A percentile compares a stretch with the other conserved stretches of the same genome.
Conservation (phyloP, 2,888 invertebrate genomes). For the Nysson spinosus region DNA sequence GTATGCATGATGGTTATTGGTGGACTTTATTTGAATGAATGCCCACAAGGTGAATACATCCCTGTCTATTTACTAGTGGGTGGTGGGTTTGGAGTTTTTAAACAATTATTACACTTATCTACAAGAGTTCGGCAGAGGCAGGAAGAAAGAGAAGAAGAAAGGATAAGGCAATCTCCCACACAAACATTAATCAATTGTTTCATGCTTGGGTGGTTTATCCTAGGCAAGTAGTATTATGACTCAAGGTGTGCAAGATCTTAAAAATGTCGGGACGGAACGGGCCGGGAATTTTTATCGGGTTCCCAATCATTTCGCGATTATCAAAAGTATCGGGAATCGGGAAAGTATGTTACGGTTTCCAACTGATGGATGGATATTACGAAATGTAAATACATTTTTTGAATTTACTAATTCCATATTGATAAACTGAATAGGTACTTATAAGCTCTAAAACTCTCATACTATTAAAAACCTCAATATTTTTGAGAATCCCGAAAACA, state of each 20-base stretch:
- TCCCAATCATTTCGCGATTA: neutral
- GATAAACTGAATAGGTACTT: no score
- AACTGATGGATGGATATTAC: no score
- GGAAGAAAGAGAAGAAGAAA: conserved; percentile 80
- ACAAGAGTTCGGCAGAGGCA: conserved; percentile 79
- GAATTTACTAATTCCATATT: no score
- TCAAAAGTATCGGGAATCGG: no score
- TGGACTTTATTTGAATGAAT: conserved; percentile 82
- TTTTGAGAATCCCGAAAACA: no score
- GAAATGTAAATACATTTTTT: no score
- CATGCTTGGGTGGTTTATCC: conserved; percentile 84
- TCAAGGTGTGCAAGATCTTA: no score
- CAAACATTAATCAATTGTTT: conserved; percentile 82
- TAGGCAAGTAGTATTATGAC: conserved; percentile 79
- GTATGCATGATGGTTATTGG: conserved; percentile 85
- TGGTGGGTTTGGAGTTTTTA: conserved; percentile 83
- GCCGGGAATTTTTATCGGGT: neutral
- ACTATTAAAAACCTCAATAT: no score
- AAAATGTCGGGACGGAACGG: no score
- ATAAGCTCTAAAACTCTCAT: no score
- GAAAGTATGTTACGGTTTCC: no score
- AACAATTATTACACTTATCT: conserved; percentile 81
- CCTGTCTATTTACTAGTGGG: conserved; percentile 84
- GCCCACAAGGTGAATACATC: conserved; percentile 83
- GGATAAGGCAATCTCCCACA: conserved; percentile 79